Percentiles rank a stretch among this genome's conserved stretches.
These are phyloP conservation scores for Corythornis cristatus DNA, from an alignment of 2,113 vertebrate species.

Conservation along the genomic window DNA sequence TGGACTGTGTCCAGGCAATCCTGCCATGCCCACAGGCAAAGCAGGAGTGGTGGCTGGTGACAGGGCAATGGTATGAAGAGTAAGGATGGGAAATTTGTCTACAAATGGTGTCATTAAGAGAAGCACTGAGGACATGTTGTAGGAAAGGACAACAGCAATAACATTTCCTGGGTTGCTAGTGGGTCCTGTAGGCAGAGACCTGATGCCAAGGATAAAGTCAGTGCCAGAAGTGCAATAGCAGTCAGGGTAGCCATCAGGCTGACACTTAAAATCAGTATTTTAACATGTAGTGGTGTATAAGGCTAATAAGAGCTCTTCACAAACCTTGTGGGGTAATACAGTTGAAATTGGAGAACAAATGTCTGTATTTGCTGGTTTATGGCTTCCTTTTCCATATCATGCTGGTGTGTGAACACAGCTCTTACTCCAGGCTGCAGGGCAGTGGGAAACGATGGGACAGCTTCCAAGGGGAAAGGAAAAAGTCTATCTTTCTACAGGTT, in stretches of 20 bases:
- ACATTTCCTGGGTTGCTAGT: too few relatives aligned
- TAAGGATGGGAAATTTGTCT: background rate
- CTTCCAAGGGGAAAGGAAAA: background rate
- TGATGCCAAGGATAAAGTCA: rapidly evolving
- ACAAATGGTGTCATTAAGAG: rapidly evolving
- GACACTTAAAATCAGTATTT: too few relatives aligned
- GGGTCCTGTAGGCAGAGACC: background rate
- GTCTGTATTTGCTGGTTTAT: background rate
- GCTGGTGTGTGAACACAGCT: rapidly evolving
- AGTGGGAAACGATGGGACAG: rapidly evolving
- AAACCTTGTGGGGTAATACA: background rate
- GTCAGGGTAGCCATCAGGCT: background rate
- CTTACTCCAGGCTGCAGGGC: background rate
- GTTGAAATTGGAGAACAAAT: background rate
- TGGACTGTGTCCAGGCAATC: too few relatives aligned
- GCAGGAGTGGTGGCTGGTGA: background rate
- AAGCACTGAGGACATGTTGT: background rate
- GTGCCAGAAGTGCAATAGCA: background rate
- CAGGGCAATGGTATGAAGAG: rapidly evolving
- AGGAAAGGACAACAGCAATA: background rate
- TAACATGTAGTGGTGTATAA: background rate
- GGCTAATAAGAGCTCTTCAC: background rate
- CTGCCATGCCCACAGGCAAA: rapidly evolving
- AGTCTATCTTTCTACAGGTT: background rate
- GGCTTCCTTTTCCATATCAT: background rate